Base-by-base conservation (phyloP, 2,113 vertebrate species). In the Chamaea fasciata region DNA sequence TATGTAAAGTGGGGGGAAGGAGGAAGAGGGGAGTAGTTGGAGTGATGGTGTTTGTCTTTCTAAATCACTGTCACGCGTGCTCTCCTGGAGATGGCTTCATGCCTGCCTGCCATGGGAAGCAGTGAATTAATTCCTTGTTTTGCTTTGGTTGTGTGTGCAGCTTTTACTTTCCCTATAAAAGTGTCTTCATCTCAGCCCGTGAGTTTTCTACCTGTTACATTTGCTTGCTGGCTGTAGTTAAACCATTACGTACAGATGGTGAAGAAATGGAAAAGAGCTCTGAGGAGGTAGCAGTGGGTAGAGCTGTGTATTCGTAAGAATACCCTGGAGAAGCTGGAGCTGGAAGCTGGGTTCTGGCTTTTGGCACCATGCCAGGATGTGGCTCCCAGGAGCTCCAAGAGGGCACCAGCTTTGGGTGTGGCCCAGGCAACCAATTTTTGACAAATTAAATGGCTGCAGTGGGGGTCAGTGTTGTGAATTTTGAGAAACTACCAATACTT, bases 21-120 rank as follows among this genome's bases (percentile, higher is more conserved):
- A 53, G 28, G 47, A 62, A 53, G 28, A 10, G 11, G 6, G 14
- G 5, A 18, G 33, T 33, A 27, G 24, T 47, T 53, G 15, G 8
- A 39, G n/a, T n/a, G 28, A 30, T 41, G n/a, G 8, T 1, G 4
- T 5, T 69, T 20, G 7, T 63, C 56, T 47, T 87, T 27, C n/a
- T 16, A 30, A 62, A 39, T 33, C 47, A n/a, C 10, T 0, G 0
- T 39, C 4, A 62, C 7, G 6, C 0, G 0, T 42, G 52, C 21
- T 50, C 8, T 85, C 31, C 21, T 26, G 31, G 31, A 24, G 35
- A 31, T 42, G 35, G 19, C 42, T 76, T 3, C 1, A 20, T 37
- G 42, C 26, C 24, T 50, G 35, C 21, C 26, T 50, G 31, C 31
- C 13, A 12, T 35, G 35, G 26, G 44, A 42, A 57, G 11, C 30